phyloP scores from a whole-genome alignment of 2,888 invertebrate species.

The Cerceris rybyensis region DNA sequence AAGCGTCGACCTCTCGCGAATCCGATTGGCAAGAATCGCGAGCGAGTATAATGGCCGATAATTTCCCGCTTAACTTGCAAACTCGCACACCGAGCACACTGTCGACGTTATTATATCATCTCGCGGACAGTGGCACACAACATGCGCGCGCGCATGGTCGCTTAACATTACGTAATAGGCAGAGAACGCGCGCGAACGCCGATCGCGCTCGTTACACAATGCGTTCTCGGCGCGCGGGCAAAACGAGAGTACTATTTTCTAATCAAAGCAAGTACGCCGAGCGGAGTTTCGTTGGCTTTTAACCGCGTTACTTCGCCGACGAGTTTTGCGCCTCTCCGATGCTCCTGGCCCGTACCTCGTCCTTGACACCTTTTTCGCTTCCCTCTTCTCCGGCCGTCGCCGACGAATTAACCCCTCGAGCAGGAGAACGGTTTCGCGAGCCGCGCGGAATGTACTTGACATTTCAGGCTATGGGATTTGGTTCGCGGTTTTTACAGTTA shows the following conservation, averaged over 20 bases:
- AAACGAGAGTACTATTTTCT: constrained; percentile 56
- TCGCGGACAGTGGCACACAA: constrained; percentile 44
- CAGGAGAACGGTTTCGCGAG: constrained; percentile 14
- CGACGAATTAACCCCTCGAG: constrained; percentile 56
- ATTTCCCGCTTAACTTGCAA: constrained; percentile 39
- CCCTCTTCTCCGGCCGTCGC: constrained; percentile 27
- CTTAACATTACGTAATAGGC: constrained; percentile 55
- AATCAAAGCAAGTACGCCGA: constrained; percentile 55
- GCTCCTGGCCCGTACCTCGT: constrained; percentile 56
- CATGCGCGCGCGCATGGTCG: constrained; percentile 3
- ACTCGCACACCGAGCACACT: constrained; percentile 18
- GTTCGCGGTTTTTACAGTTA: too few species aligned
- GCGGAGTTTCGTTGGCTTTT: constrained; percentile 25
- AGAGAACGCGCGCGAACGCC: constrained; percentile 35
- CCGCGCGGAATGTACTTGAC: too few species aligned
- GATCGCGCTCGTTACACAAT: constrained; percentile 58
- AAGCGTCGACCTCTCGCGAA: not conserved
- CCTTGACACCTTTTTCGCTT: constrained; percentile 76
- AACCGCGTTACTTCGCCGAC: constrained; percentile 26
- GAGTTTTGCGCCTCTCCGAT: constrained; percentile 3
- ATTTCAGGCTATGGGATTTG: too few species aligned
- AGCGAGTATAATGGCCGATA: constrained; percentile 47
- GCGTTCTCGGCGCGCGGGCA: constrained; percentile 3
- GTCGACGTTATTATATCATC: constrained; percentile 64
- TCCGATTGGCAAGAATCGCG: not conserved